Evolutionary conservation across 1,140 invertebrate species (phyloP).

Genomic region (Drosophila teissieri): DNA sequence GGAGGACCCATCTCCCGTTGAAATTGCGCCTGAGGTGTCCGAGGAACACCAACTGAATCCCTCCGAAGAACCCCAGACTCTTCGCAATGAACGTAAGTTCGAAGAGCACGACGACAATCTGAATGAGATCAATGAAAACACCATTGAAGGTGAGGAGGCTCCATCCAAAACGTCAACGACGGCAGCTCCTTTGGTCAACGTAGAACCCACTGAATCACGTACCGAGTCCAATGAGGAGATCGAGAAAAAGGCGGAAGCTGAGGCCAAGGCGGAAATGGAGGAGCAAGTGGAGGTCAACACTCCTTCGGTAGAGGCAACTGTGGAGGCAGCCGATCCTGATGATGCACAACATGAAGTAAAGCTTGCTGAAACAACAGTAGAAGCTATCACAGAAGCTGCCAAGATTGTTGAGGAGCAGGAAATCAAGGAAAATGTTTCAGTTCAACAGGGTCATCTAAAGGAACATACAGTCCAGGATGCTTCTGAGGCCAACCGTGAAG

Average conservation of each 20-base stretch:
- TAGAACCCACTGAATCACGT: constrained; percentile 13
- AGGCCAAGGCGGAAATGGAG: constrained; percentile 25
- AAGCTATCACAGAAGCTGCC: constrained; percentile 7
- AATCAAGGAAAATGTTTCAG: not conserved
- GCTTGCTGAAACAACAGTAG: constrained; percentile 12
- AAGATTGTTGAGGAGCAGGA: not conserved
- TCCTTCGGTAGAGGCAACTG: constrained; percentile 9
- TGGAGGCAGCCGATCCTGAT: constrained; percentile 23
- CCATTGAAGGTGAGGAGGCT: constrained; percentile 26
- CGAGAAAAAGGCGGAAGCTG: constrained; percentile 11
- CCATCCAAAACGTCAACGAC: constrained; percentile 4
- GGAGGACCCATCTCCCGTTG: constrained; percentile 50
- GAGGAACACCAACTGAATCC: constrained; percentile 1
- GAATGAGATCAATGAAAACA: constrained; percentile 54
- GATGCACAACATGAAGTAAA: constrained; percentile 3
- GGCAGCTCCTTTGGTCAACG: not conserved
- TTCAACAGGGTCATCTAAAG: not conserved
- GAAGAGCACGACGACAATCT: constrained; percentile 2
- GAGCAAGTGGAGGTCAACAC: constrained; percentile 5
- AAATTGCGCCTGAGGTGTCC: constrained; percentile 8
- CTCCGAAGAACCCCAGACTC: not conserved
- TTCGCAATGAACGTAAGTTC: constrained; percentile 8
- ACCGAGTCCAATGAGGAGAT: not conserved
- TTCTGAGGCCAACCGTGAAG: not conserved
- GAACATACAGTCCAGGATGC: not conserved